Base-by-base conservation (phyloP, 2,888 invertebrate species). In the Tetrapedia diversipes region DNA sequence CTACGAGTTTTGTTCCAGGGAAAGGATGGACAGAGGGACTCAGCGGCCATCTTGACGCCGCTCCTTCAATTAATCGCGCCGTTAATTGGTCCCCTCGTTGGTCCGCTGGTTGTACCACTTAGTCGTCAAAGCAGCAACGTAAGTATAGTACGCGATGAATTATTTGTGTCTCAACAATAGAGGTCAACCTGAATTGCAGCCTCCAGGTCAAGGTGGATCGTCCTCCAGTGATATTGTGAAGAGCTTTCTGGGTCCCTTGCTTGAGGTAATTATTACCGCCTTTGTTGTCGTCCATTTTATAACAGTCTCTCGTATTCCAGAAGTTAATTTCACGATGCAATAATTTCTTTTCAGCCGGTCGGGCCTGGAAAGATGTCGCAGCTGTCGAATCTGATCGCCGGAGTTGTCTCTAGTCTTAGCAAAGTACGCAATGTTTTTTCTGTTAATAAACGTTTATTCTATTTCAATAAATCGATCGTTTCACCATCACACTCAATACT, bases 41-140 rank as follows among this genome's bases (percentile, higher is more conserved):
- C 87, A 6, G 89, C 85, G n/a, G 89, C 91, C 1, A 71, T 91
- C 27, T 54, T 90, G 54, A 89, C 88, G 7, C 90, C 91, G 0
- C 10, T 91, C 3, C 51, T 91, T 49, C 82, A 86, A 14, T 68
- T 91, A 6, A 22, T 86, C 10, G 90, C 86, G 0, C 91, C 91
- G 4, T 75, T 91, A 4, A 87, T 90, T 27, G 91, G 91, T 0
- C 91, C 91, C 0, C 73, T 91, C 16, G 54, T 86, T 0, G 91
- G 89, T 1, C 91, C 91, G 0, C 6, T 91, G 2, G 71, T 88
- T n/a, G 89, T 89, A 2, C 91, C 91, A 1, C 24, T 90, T 22
- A 85, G 88, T 19, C 80, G 86, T 6, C 77, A 87, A 11, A 88
- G 80, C 53, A 91, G 90, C 66, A 87, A 88, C 37, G 91, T 91